Conservation (phyloP, 2,797 vertebrate species). For the Etheostoma nigrum region DNA sequence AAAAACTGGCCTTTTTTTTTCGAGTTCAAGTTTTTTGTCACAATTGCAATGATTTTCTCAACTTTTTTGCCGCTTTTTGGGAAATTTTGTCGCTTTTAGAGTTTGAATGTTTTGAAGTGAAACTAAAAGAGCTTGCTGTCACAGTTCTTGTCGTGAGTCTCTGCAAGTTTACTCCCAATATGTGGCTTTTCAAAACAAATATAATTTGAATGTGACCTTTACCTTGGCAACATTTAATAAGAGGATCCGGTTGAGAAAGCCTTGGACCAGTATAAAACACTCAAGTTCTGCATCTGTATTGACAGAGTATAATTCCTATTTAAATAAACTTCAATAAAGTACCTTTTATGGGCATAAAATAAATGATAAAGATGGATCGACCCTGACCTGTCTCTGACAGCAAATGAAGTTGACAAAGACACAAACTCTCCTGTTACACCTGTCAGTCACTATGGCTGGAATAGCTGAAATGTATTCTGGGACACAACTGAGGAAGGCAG, state of each 20-base stretch:
- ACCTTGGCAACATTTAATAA: not conserved
- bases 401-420: constrained; percentile 53
- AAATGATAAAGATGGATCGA: constrained; percentile 54
- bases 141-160: too few relatives aligned
- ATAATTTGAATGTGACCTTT: not conserved
- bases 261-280: not conserved
- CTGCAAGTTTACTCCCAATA: not conserved
- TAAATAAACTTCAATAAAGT: constrained; percentile 61
- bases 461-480: constrained; percentile 34
- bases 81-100: too few relatives aligned
- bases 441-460: constrained; percentile 40
- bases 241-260: not conserved
- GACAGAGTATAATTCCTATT: constrained; percentile 37
- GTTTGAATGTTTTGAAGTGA: not conserved
- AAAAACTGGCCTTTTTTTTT: too few relatives aligned
- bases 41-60: too few relatives aligned
- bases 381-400: constrained; percentile 37
- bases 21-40: too few relatives aligned
- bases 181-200: constrained; percentile 4
- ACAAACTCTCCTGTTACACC: constrained; percentile 18
- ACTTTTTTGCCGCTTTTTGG: too few relatives aligned
- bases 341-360: constrained; percentile 47
- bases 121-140: not conserved
- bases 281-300: not conserved
- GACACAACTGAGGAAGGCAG: constrained; percentile 21